Evolutionary conservation across 2,797 vertebrate genomes (phyloP).

Genomic region (Naso thynnoides): DNA sequence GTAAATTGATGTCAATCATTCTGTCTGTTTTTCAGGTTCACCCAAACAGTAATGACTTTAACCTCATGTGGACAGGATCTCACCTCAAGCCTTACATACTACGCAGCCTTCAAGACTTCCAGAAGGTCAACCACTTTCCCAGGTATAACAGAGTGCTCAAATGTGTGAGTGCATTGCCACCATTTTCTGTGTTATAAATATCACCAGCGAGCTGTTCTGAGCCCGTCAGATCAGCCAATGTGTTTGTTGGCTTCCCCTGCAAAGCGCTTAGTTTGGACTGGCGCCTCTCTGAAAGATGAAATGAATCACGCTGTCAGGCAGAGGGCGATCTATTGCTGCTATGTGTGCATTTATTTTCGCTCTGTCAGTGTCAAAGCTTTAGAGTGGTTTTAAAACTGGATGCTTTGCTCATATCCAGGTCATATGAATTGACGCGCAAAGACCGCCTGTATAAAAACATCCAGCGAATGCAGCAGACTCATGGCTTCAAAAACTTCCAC

Average conservation of each 20-base stretch:
- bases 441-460: conserved; percentile 97
- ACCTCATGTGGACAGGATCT: conserved; percentile 98
- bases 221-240: conserved; percentile 52
- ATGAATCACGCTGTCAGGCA: conserved; percentile 73
- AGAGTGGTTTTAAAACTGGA: conserved; percentile 22
- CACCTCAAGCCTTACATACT: conserved; percentile 94
- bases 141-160: conserved; percentile 81
- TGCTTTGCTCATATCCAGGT: conserved; percentile 84
- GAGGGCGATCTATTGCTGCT: conserved; percentile 55
- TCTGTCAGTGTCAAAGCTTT: conserved; percentile 45
- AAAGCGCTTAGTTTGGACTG: conserved; percentile 73
- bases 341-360: conserved; percentile 59
- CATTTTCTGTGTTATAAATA: conserved; percentile 65
- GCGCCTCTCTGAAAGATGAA: conserved; percentile 68
- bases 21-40: conserved; percentile 86
- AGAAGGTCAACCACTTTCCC: conserved; percentile 99
- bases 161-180: conserved; percentile 24
- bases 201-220: conserved; percentile 52
- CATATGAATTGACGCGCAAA: conserved; percentile 96
- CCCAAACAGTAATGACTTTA: conserved; percentile 94
- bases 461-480: conserved; percentile 94
- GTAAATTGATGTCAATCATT: background rate
- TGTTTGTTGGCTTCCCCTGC: conserved; percentile 72
- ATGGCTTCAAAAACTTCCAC: conserved; percentile 94
- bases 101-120: conserved; percentile 92